Evolutionary conservation across 2,888 invertebrate genomes (phyloP).

Genomic region (Eudemis profundana): DNA sequence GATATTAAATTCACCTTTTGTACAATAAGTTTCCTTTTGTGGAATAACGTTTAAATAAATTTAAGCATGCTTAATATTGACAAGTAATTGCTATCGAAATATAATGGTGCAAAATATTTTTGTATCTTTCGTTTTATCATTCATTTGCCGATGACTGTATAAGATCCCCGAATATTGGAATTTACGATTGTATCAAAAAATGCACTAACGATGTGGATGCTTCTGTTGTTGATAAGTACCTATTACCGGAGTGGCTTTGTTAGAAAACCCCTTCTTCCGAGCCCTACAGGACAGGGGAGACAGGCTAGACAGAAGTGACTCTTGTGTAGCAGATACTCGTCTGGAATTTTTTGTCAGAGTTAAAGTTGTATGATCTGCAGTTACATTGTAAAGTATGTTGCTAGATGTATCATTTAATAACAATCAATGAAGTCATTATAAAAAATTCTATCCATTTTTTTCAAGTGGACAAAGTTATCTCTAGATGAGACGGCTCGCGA

Average conservation of each 20-base stretch:
- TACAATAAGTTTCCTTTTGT: no score
- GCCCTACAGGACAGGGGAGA: conserved; percentile 13
- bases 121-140: background rate
- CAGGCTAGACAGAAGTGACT: conserved; percentile 33
- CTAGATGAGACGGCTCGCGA: no score
- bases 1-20: no score
- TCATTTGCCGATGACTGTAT: no score
- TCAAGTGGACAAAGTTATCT: no score
- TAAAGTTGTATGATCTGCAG: background rate
- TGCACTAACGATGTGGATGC: conserved; percentile 18
- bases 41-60: no score
- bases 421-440: no score
- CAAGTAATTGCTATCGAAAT: no score
- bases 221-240: conserved; percentile 15
- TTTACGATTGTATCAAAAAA: background rate
- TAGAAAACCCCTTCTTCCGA: conserved; percentile 14
- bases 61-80: no score
- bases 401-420: no score
- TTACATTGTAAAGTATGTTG: background rate
- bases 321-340: conserved; percentile 28
- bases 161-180: no score
- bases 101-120: background rate
- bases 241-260: conserved; percentile 20
- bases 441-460: no score
- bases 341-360: conserved; percentile 5